phyloP scores from a whole-genome alignment of 2,888 invertebrate species.

The Sinodicranocentrus sp. region DNA sequence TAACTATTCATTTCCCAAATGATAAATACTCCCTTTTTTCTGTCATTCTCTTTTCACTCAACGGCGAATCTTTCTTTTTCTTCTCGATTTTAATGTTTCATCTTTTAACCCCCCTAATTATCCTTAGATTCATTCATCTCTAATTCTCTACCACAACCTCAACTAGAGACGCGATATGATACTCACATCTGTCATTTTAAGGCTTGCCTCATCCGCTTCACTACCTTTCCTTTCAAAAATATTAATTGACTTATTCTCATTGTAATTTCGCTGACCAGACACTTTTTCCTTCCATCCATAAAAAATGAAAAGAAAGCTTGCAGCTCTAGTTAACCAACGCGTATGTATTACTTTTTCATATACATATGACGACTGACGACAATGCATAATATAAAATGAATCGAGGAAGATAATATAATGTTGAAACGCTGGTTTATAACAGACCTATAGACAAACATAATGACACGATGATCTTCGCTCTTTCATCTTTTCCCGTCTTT shows the following conservation, averaged over 20 bases:
- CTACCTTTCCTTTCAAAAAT: constrained; percentile 8
- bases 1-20: no score
- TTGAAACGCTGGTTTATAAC: constrained; percentile 1
- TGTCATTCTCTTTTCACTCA: no score
- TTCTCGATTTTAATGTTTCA: no score
- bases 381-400: neutral
- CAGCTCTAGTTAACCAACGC: no score
- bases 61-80: no score
- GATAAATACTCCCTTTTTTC: no score
- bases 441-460: constrained; percentile 6
- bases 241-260: neutral
- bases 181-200: constrained; percentile 12
- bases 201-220: neutral
- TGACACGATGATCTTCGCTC: constrained; percentile 31
- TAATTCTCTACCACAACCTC: no score
- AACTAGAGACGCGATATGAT: no score
- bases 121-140: neutral
- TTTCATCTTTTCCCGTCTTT: constrained; percentile 19
- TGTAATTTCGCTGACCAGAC: constrained; percentile 9
- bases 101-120: constrained; percentile 10
- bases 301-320: neutral
- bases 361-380: no score
- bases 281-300: constrained; percentile 1
- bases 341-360: no score
- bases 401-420: neutral